A percentile compares a stretch with the other conserved stretches of the same genome.
phyloP scores from a whole-genome alignment of 2,888 invertebrate genomes.

The Stenurella melanura region DNA sequence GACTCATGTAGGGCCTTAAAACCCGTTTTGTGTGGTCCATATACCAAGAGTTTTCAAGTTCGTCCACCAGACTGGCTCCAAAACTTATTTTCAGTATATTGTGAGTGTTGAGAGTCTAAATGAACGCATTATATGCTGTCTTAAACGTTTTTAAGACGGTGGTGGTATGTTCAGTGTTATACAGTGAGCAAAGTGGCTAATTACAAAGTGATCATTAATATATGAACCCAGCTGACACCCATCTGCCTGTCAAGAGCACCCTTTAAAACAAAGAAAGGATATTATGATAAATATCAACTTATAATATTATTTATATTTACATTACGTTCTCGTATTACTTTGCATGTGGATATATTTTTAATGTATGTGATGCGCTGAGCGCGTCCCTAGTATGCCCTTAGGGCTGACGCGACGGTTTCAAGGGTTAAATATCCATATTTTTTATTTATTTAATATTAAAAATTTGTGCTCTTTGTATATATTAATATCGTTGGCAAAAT shows the following conservation, averaged over 20 bases:
- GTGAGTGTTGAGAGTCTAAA: slow-evolving; percentile 12
- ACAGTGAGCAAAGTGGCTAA: slow-evolving; percentile 70
- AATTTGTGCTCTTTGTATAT: no score
- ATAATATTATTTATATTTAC: slow-evolving; percentile 69
- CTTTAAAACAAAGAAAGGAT: slow-evolving; percentile 72
- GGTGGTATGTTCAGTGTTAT: slow-evolving; percentile 68
- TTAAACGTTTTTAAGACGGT: slow-evolving; percentile 39
- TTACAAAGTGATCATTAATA: slow-evolving; percentile 74
- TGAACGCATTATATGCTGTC: slow-evolving; percentile 37
- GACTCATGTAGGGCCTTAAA: background rate
- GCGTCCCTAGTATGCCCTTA: no score
- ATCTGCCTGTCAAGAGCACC: slow-evolving; percentile 72
- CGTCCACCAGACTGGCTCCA: slow-evolving; percentile 23
- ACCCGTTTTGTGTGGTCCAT: slow-evolving; percentile 13
- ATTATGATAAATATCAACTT: slow-evolving; percentile 73
- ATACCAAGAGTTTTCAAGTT: slow-evolving; percentile 9
- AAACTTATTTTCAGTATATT: background rate
- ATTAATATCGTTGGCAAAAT: no score
- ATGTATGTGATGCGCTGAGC: no score
- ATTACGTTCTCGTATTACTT: slow-evolving; percentile 69
- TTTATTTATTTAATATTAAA: no score
- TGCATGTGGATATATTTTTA: slow-evolving; percentile 58
- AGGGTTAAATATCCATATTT: no score
- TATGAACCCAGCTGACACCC: slow-evolving; percentile 71
- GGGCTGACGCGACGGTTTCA: no score